Evolutionary conservation across 2,797 vertebrate genomes (phyloP).

Genomic region (Dendrocincla fuliginosa): DNA sequence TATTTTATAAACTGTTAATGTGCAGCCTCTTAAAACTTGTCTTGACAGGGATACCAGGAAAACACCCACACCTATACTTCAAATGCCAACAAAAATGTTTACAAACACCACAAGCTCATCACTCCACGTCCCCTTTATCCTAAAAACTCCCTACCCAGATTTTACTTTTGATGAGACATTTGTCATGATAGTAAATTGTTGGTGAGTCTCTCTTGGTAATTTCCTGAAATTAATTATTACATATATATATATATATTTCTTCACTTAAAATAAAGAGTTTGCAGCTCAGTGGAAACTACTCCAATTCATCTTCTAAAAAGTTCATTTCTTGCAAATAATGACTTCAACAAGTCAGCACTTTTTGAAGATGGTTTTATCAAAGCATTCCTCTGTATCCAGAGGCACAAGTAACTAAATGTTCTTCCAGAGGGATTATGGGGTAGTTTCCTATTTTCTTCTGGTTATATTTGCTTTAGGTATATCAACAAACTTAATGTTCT

Average conservation of each 20-base stretch:
- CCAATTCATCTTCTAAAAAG: not conserved
- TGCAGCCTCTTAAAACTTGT: not conserved
- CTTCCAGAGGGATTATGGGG: not conserved
- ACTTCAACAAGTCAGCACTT: not conserved
- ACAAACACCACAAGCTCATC: not conserved
- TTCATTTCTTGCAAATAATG: not conserved
- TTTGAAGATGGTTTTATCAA: not conserved
- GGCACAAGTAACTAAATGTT: not conserved
- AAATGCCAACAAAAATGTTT: not conserved
- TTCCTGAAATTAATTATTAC: not conserved
- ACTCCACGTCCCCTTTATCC: not conserved
- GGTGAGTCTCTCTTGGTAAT: not conserved
- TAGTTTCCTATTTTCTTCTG: not conserved
- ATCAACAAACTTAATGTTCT: not conserved
- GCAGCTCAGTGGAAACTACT: not conserved
- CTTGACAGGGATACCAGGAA: not conserved
- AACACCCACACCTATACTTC: not conserved
- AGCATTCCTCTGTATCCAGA: not conserved
- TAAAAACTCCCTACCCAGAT: not conserved
- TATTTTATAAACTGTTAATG: not conserved
- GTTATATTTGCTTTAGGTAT: not conserved
- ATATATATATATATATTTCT: fast-evolving
- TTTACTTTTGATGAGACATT: not conserved
- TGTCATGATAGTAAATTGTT: fast-evolving
- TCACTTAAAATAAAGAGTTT: not conserved